Percentiles rank a stretch among this genome's conserved stretches.
These are phyloP conservation scores for Margaritifera margaritifera DNA, from an alignment of 2,888 invertebrate genomes.

Conservation along the genomic window DNA sequence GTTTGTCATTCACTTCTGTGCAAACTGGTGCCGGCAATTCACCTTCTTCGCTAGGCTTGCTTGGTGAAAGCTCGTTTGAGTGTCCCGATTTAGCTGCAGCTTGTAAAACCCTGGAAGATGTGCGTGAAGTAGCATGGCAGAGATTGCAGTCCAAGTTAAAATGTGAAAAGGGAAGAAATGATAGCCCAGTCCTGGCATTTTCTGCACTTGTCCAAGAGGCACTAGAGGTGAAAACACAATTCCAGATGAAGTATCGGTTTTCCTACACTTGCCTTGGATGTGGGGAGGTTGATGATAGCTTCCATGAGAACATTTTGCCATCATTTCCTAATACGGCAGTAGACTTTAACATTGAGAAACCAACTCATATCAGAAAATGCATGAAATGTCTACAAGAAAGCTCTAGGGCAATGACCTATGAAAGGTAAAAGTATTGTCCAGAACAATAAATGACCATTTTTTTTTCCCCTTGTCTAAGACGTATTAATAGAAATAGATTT, in stretches of 20 bases:
- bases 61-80: slow-evolving; percentile 12
- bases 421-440: slow-evolving; percentile 47
- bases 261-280: slow-evolving; percentile 47
- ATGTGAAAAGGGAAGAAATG: slow-evolving; percentile 65
- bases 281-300: slow-evolving; percentile 45
- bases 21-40: slow-evolving; percentile 9
- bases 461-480: not conserved
- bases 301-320: slow-evolving; percentile 53
- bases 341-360: slow-evolving; percentile 56
- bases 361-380: slow-evolving; percentile 57
- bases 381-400: slow-evolving; percentile 61
- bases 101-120: slow-evolving; percentile 47
- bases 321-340: slow-evolving; percentile 59
- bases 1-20: not conserved
- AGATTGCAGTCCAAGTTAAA: slow-evolving; percentile 57
- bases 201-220: slow-evolving; percentile 56
- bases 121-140: slow-evolving; percentile 61
- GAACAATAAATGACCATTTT: not conserved
- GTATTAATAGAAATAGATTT: not conserved
- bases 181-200: slow-evolving; percentile 69
- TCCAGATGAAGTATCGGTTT: slow-evolving; percentile 55
- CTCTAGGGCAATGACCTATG: slow-evolving; percentile 55
- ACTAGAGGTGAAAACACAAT: slow-evolving; percentile 46
- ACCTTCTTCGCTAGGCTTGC: not conserved
- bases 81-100: slow-evolving; percentile 26